Percentiles rank a stretch among this genome's conserved stretches.
These are phyloP conservation scores for Zaprionus bogoriensis DNA, from an alignment of 2,888 invertebrate species.

Conservation along the genomic window DNA sequence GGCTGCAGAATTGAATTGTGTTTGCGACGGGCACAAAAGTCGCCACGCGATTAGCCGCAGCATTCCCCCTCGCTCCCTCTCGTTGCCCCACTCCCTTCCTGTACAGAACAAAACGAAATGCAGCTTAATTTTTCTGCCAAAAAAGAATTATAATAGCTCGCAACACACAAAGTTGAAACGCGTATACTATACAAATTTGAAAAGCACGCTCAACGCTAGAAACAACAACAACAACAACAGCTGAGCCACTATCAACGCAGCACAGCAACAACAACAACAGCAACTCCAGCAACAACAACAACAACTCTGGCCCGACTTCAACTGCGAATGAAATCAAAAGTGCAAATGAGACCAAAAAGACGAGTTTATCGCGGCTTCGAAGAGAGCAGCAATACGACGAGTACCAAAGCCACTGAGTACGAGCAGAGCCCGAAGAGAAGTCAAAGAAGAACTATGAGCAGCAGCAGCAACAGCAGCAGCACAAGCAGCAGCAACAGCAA, in stretches of 20 bases:
- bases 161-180: neutral
- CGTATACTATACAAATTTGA: constrained; percentile 10
- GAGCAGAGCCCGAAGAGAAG: constrained; percentile 14
- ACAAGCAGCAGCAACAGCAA: constrained; percentile 9
- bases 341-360: constrained; percentile 76
- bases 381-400: no score
- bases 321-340: constrained; percentile 78
- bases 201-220: constrained; percentile 45
- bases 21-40: constrained; percentile 38
- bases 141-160: constrained; percentile 13
- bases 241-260: constrained; percentile 6
- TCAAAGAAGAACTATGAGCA: constrained; percentile 13
- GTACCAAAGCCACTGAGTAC: no score
- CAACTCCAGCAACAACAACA: constrained; percentile 13
- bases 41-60: constrained; percentile 25
- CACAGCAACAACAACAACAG: constrained; percentile 10
- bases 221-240: constrained; percentile 33
- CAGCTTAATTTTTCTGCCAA: constrained; percentile 65
- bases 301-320: constrained; percentile 42
- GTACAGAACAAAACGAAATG: constrained; percentile 44
- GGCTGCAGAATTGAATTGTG: constrained; percentile 40
- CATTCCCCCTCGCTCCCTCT: neutral
- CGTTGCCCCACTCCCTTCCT: neutral
- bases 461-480: constrained; percentile 18
- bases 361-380: constrained; percentile 46